phyloP scores from a whole-genome alignment of 2,113 vertebrate genomes.

The Diadophis punctatus region DNA sequence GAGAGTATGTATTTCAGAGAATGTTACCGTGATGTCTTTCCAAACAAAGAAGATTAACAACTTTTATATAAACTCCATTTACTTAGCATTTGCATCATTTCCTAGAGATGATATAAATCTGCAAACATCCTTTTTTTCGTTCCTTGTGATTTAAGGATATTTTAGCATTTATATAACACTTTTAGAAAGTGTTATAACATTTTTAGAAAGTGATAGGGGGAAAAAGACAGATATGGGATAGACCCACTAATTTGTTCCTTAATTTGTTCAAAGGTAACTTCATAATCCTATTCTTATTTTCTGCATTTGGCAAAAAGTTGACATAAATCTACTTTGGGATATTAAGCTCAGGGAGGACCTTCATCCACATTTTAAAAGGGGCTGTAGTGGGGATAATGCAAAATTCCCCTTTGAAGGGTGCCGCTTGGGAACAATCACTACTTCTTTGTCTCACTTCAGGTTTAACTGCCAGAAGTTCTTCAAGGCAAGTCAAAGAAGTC shows the following conservation, averaged over 20 bases:
- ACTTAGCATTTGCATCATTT: fast-evolving
- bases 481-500: not conserved
- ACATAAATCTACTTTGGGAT: not conserved
- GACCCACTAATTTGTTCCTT: not conserved
- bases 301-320: not conserved
- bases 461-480: not conserved
- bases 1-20: not conserved
- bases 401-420: not conserved
- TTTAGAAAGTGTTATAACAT: not conserved
- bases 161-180: not conserved
- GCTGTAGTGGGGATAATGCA: not conserved
- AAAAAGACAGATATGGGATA: not conserved
- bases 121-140: not conserved
- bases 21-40: not conserved
- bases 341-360: not conserved
- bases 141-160: not conserved
- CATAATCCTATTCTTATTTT: not conserved
- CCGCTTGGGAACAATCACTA: not conserved
- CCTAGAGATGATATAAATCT: not conserved
- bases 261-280: not conserved
- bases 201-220: not conserved
- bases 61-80: not conserved
- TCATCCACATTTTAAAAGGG: not conserved
- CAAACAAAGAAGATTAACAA: not conserved
- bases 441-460: not conserved